Conservation (phyloP, 2,113 vertebrate species). For the Apeltes quadracus region DNA sequence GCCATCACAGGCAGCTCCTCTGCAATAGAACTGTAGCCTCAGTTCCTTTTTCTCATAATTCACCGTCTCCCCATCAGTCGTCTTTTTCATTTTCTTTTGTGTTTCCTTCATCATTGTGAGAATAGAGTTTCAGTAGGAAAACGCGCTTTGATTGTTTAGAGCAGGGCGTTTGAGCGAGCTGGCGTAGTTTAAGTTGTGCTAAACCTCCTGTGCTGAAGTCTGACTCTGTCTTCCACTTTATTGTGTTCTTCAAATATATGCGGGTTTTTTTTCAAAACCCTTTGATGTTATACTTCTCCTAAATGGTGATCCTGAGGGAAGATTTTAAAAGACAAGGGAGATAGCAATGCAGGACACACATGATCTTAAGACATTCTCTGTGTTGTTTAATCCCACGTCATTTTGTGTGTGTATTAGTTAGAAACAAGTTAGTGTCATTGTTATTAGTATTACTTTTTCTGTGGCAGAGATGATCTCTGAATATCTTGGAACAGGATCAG, state of each 20-base stretch:
- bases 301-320: not conserved
- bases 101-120: conserved; percentile 45
- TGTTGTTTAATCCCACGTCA: not conserved
- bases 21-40: conserved; percentile 46
- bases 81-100: not conserved
- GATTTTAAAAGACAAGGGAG: not conserved
- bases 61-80: conserved; percentile 19
- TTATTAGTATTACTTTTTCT: not conserved
- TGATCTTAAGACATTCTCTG: not conserved
- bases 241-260: conserved; percentile 12
- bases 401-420: too few relatives aligned
- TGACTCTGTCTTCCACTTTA: conserved; percentile 4
- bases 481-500: not conserved
- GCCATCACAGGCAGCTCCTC: conserved; percentile 58
- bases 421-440: too few relatives aligned
- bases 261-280: not conserved
- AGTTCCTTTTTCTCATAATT: conserved; percentile 42
- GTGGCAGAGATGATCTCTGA: not conserved
- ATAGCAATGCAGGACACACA: not conserved
- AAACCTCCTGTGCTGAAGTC: conserved; percentile 25
- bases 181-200: conserved; percentile 46
- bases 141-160: conserved; percentile 61
- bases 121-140: conserved; percentile 54
- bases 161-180: conserved; percentile 24
- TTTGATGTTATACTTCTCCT: not conserved